Evolutionary conservation across 2,797 vertebrate species (phyloP).

Genomic region (Neosalanx taihuensis): DNA sequence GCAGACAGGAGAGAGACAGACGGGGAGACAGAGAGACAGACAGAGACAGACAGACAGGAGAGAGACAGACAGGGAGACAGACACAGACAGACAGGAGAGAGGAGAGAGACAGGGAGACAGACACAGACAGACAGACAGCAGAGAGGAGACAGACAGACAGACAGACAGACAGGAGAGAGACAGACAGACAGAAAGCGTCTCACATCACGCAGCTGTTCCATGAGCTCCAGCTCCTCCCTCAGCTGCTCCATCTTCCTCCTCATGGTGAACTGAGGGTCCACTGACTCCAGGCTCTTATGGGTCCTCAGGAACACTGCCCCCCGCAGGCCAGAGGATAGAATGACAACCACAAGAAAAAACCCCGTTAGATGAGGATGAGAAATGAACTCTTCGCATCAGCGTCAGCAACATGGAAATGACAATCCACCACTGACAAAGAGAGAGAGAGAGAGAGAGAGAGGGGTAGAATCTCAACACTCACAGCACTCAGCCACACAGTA

Average conservation of each 20-base stretch:
- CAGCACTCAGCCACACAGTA: not conserved
- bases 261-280: conserved; percentile 95
- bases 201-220: conserved; percentile 74
- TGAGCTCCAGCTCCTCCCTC: conserved; percentile 86
- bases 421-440: too few relatives aligned
- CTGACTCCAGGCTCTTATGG: conserved; percentile 87
- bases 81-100: not conserved
- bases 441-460: too few relatives aligned
- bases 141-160: conserved; percentile 1
- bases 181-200: conserved; percentile 37
- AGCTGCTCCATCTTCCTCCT: conserved; percentile 96
- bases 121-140: conserved; percentile 4
- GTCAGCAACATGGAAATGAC: too few relatives aligned
- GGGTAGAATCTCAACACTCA: too few relatives aligned
- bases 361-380: not conserved
- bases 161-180: not conserved
- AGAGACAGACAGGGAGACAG: not conserved
- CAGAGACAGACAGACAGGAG: not conserved
- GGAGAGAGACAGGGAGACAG: not conserved
- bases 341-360: conserved; percentile 3
- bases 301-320: conserved; percentile 80
- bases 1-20: not conserved
- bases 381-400: not conserved
- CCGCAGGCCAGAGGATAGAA: conserved; percentile 6
- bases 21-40: not conserved